phyloP scores from a whole-genome alignment of 1,140 invertebrate species.

The Drosophila simulans region DNA sequence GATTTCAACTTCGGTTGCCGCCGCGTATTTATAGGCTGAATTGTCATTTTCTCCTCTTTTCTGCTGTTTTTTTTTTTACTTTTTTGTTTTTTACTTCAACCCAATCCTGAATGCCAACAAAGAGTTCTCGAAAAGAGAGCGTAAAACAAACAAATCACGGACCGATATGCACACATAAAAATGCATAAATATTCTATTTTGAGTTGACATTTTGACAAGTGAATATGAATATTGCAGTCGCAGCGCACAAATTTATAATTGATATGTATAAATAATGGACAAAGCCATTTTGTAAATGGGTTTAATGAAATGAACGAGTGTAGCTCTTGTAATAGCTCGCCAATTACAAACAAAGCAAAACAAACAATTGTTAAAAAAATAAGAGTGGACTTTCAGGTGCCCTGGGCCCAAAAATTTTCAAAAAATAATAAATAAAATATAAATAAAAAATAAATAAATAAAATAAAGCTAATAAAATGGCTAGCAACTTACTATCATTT shows the following conservation, averaged over 20 bases:
- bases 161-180: conserved; percentile 48
- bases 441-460: too few relatives aligned
- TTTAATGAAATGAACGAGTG: conserved; percentile 51
- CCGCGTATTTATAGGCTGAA: conserved; percentile 62
- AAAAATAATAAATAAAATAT: too few relatives aligned
- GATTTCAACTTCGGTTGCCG: conserved; percentile 55
- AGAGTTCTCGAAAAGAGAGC: conserved; percentile 47
- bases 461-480: background rate
- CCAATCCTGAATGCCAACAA: conserved; percentile 1
- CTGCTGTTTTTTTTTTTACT: background rate
- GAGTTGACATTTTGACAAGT: conserved; percentile 77
- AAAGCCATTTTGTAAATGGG: conserved; percentile 44
- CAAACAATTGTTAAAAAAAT: background rate
- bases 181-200: conserved; percentile 79
- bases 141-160: conserved; percentile 51
- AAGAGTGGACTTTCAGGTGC: background rate
- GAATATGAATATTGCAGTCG: conserved; percentile 71
- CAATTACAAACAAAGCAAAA: conserved; percentile 14
- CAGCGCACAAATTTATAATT: conserved; percentile 62
- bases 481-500: background rate
- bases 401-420: background rate
- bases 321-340: conserved; percentile 14
- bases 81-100: conserved; percentile 18
- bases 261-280: conserved; percentile 55
- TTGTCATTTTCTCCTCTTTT: conserved; percentile 32